Evolutionary conservation across 2,888 invertebrate genomes (phyloP), one percentile per base, ranked within the genome.

Genomic region (Esperia sulphurella): DNA sequence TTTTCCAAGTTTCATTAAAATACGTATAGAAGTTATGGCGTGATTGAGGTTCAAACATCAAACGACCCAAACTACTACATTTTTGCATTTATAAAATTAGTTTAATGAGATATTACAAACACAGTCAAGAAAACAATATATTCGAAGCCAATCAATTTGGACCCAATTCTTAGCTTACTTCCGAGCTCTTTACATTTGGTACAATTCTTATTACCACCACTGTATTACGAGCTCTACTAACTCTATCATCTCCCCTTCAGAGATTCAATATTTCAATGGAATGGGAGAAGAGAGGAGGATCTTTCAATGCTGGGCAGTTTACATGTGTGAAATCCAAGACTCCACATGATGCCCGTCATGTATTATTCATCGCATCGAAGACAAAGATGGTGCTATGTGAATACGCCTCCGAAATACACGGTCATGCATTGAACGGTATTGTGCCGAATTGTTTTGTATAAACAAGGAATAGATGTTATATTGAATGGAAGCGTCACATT

Each of bases 321-420:
- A 52, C 45, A 68, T 61, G 71, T 75, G 74, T 71, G 69, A 75
- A 75, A 68, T 70, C 55, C 51, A 49, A 57, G 68, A 68, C 68
- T 68, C 68, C 71, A 64, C 63, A 65, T 71, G 72, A 82, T 74
- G 71, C 66, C 59, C 54, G 64, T 58, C 61, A 82, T 86, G 83
- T 83, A 77, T 84, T 83, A 86, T 86, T 86, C 83, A 85, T 75
- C 59, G 59, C 60, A 59, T 63, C 67, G 65, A 76, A 79, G 74
- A 79, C 77, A 77, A 75, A 77, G 77, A 74, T 68, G 68, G 61
- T 69, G 72, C 69, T 77, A 77, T 71, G 73, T 68, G 75, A 71
- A 72, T 72, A 65, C 63, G 57, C 57, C 64, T 69, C 65, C 54
- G 59, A 72, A 67, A 69, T 67, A 66, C 67, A 59, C 52, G 68